phyloP scores from a whole-genome alignment of 2,113 vertebrate species.

The Glaucidium brasilianum region DNA sequence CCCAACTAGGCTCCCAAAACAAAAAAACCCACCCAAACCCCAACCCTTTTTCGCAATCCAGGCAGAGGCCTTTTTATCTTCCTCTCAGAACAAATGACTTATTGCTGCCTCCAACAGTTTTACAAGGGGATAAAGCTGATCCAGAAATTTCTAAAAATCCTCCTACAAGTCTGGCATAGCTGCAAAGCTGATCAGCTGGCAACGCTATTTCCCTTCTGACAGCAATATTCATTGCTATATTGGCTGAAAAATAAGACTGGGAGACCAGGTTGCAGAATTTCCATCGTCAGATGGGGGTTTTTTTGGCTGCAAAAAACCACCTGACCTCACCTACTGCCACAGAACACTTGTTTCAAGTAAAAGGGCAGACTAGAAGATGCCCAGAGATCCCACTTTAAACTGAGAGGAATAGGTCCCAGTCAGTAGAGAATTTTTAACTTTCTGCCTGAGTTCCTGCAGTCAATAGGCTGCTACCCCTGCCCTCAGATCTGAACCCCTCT shows the following conservation, averaged over 20 bases:
- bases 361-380: too few relatives aligned
- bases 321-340: rapidly evolving
- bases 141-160: not conserved
- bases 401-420: rapidly evolving
- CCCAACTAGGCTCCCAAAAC: not conserved
- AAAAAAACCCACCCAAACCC: not conserved
- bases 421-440: too few relatives aligned
- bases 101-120: not conserved
- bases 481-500: rapidly evolving
- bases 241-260: not conserved
- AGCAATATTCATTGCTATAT: rapidly evolving
- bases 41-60: not conserved
- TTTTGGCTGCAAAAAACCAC: not conserved
- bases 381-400: not conserved
- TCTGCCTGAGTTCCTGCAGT: not conserved
- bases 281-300: not conserved
- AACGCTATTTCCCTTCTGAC: not conserved
- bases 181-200: not conserved
- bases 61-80: not conserved
- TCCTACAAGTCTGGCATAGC: not conserved
- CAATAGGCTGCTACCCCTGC: not conserved
- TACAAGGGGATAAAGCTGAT: not conserved
- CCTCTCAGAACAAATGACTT: not conserved
- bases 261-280: not conserved
- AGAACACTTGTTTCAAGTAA: not conserved